Conservation (phyloP, 1,140 invertebrate species). For the Halesus radiatus region DNA sequence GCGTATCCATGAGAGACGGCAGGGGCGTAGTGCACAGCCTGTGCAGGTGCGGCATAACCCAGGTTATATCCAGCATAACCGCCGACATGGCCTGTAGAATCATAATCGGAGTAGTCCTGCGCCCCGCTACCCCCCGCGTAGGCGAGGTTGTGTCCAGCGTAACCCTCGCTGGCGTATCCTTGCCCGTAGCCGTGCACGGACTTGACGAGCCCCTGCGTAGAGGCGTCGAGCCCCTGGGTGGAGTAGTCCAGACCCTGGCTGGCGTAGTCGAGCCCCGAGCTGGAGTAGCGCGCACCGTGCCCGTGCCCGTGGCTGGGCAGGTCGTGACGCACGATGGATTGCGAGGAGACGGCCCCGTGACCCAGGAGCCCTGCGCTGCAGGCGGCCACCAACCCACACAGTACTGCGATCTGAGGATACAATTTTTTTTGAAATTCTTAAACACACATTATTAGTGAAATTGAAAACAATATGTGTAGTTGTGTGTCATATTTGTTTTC, state of each 20-base stretch:
- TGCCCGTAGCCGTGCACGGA: slow-evolving; percentile 2
- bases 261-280: slow-evolving; percentile 31
- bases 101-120: slow-evolving; percentile 14
- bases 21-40: slow-evolving; percentile 24
- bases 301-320: slow-evolving; percentile 43
- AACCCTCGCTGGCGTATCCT: background rate
- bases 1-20: slow-evolving; percentile 5
- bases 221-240: slow-evolving; percentile 16
- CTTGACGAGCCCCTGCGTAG: slow-evolving; percentile 10
- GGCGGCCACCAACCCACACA: slow-evolving; percentile 61
- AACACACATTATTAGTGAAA: no score
- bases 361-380: slow-evolving; percentile 65
- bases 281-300: slow-evolving; percentile 34
- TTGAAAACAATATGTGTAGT: no score
- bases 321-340: slow-evolving; percentile 65
- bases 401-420: background rate
- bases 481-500: no score
- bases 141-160: background rate
- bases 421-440: no score
- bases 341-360: slow-evolving; percentile 62
- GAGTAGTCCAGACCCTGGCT: slow-evolving; percentile 34
- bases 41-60: slow-evolving; percentile 38
- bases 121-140: background rate
- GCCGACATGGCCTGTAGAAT: background rate
- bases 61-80: slow-evolving; percentile 19